Base-by-base conservation (phyloP, 2,888 invertebrate genomes). In the Metalampra italica region DNA sequence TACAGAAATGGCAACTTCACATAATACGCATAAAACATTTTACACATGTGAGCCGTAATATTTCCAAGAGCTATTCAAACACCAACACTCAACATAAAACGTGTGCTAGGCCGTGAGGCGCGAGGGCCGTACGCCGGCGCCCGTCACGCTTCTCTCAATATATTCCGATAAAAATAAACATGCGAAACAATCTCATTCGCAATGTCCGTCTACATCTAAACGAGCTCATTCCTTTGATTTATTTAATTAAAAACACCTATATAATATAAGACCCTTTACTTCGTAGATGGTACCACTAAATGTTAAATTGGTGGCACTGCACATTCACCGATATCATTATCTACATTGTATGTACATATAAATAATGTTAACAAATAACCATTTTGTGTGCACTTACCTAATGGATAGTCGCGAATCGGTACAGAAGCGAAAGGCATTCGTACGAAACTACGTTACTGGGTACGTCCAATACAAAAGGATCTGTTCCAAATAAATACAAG, bases 1-100 rank as follows among this genome's bases (percentile, higher is more conserved):
- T 66, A 72, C 69, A 60, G 55, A 65, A 74, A 73, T 70, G 74
- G 80, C 76, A 74, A 75, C 71, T 68, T 64, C 60, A 70, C 66
- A 65, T 62, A n/a, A 64, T 61, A 61, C 60, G 57, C 59, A 57
- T 62, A 62, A 57, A 59, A 51, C 46, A 48, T 52, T 55, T 59
- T 59, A 66, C 60, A 66, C 61, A 51, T 53, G 62, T 55, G 63
- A 66, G 63, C 67, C 60, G 41, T 41, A 49, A 53, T 56, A 53
- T 46, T 49, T 51, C 53, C 50, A 50, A 51, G 51, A 56, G 57
- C 54, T 54, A 51, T 47, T 46, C 46, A 32, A 57, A 57, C 53
- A 51, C 53, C 52, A 54, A 57, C 54, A 56, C 48, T 45, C 52
- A 51, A 48, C 46, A 54, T 48, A 48, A 43, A 49, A 51, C 43